Evolutionary conservation across 2,113 vertebrate genomes (phyloP), one percentile per base, ranked within the genome.

Genomic region (Cebidichthys violaceus): DNA sequence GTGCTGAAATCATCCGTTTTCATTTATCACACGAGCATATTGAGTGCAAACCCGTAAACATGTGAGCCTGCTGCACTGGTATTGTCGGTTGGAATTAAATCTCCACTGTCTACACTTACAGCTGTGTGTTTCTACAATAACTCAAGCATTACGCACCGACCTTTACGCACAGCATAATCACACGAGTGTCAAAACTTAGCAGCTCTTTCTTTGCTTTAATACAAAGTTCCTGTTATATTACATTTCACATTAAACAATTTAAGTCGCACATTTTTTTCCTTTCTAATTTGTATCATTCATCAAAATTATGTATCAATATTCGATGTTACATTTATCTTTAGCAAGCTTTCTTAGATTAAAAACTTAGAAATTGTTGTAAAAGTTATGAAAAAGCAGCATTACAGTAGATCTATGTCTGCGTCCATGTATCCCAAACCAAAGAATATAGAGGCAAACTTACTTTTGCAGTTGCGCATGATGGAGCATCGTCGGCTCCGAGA

Each of bases 401-500:
- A 31, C 57, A 60, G 27, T 11, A 0, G 33, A 5, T 62, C 45
- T 65, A 6, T 9, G 43, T 24, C 4, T 24, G 9, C 10, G 27
- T 77, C 50, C 24, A 64, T n/a, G 9, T 10, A 47, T 83, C 76
- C 57, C 61, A 75, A 86, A 52, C 11, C 64, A 76, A 61, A 73
- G 62, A 64, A 45, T 43, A 75, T 29, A 31, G 54, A 59, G 18
- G 76, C 18, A 81, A 86, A 95, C 95, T 96, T 88, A 96, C 95
- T 94, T 93, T 93, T 95, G 86, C 92, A 94, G 88, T 70, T 93
- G 90, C 89, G 95, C 86, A 92, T 77, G 85, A 94, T 81, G 93
- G 94, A 95, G 94, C 93, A 89, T 90, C 94, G 93, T 93, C 93
- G 91, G 92, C 93, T 94, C 94, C 94, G 94, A 93, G 85, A 88